Evolutionary conservation across 1,140 invertebrate genomes (phyloP).

Genomic region (Pseudomyrmex concolor): DNA sequence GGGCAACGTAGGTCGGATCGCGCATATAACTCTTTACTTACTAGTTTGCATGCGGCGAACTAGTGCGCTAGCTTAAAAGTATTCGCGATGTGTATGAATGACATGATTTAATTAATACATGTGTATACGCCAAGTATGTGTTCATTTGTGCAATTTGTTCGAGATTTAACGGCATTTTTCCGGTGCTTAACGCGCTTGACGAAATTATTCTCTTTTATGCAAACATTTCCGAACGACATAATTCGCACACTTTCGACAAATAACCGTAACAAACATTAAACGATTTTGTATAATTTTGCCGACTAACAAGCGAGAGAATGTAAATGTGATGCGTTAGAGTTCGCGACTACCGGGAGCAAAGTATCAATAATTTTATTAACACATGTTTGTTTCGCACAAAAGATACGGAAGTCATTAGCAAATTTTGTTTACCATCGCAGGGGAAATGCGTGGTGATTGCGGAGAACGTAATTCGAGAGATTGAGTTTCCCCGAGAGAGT

Average conservation of each 20-base stretch:
- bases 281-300: conserved; percentile 9
- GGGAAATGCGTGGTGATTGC: conserved; percentile 36
- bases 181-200: background rate
- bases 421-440: conserved; percentile 41
- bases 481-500: conserved; percentile 40
- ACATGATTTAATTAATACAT: conserved; percentile 14
- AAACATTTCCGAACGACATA: background rate
- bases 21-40: conserved; percentile 16
- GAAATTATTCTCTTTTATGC: background rate
- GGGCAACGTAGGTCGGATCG: background rate
- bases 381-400: background rate
- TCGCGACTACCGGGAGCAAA: background rate
- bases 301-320: no score
- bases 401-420: conserved; percentile 8
- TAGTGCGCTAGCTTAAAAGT: conserved; percentile 1
- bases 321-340: no score
- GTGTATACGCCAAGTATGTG: background rate
- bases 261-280: background rate
- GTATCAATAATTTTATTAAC: conserved; percentile 35
- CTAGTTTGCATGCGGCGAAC: conserved; percentile 15
- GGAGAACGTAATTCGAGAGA: conserved; percentile 23
- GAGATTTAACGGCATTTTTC: background rate
- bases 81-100: background rate
- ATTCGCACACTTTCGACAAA: no score
- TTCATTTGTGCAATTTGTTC: background rate